phyloP scores from a whole-genome alignment of 2,888 invertebrate genomes.

The Pinctada fucata region DNA sequence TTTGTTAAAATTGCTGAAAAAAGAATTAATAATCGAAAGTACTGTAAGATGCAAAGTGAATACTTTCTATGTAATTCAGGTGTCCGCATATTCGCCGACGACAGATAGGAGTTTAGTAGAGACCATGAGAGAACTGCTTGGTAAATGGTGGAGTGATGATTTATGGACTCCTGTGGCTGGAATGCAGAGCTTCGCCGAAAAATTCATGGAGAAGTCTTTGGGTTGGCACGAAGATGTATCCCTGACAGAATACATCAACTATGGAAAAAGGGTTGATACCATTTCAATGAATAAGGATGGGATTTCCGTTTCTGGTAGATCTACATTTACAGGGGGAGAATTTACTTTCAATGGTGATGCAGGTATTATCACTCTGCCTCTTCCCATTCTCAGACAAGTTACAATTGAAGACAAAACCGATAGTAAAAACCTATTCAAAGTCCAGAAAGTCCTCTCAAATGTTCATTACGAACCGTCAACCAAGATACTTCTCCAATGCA shows the following conservation, averaged over 20 bases:
- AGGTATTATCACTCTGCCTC: slow-evolving; percentile 43
- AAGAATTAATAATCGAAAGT: no score
- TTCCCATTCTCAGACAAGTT: slow-evolving; percentile 1
- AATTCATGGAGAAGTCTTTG: slow-evolving; percentile 16
- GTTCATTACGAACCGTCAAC: slow-evolving; percentile 36
- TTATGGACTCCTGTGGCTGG: slow-evolving; percentile 32
- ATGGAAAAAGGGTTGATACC: slow-evolving; percentile 29
- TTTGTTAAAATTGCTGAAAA: no score
- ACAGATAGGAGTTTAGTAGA: slow-evolving; percentile 20
- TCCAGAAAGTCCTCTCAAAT: neutral
- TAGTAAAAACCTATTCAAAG: neutral
- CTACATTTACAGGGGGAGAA: slow-evolving; percentile 29
- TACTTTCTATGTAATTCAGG: neutral
- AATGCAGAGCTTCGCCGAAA: slow-evolving; percentile 13
- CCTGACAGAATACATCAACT: slow-evolving; percentile 28
- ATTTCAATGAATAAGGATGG: neutral
- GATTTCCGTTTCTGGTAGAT: slow-evolving; percentile 31
- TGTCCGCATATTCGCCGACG: slow-evolving; percentile 22
- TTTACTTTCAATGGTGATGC: slow-evolving; percentile 30
- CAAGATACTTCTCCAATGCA: slow-evolving; percentile 43
- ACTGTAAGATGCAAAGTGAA: no score
- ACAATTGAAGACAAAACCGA: neutral
- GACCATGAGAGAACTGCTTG: slow-evolving; percentile 31
- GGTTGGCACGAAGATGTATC: slow-evolving; percentile 27
- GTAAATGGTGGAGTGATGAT: slow-evolving; percentile 41